Evolutionary conservation across 2,797 vertebrate genomes (phyloP), one percentile per base, ranked within the genome.

Genomic region (Falco cherrug): DNA sequence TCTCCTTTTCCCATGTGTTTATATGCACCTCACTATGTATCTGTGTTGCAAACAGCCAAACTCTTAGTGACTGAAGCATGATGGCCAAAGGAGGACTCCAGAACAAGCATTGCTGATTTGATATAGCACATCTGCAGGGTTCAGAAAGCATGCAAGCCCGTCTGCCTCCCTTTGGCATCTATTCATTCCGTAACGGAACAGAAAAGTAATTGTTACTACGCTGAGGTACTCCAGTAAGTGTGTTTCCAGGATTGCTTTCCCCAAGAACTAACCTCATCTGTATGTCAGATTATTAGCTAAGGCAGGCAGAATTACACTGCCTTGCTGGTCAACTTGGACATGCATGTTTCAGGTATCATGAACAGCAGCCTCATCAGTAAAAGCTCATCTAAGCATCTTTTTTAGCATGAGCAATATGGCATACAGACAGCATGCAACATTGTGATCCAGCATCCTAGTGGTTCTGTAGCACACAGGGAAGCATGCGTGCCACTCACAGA

Each of bases 211-310:
- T 69, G 39, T 74, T 71, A 51, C 41, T 74, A 31, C 51, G 59
- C 7, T 10, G 21, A 77, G 60, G 73, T n/a, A 59, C 63, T 87
- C 48, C 59, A 56, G 61, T 67, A 90, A 91, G 53, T 71, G 25
- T 0, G 0, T 83, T 94, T 91, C 61, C 68, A 88, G 84, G 70
- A 78, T 35, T 90, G 43, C 67, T 79, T 87, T 93, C 64, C 84
- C 43, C 35, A 39, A 53, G 68, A 95, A 70, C 63, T 93, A 71
- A 87, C 89, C n/a, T 61, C 61, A 51, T 41, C 26, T 74, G n/a
- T 82, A 77, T 48, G 47, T 71, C 74, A 95, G 61, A 25, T 75
- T 81, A 89, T 33, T 57, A 82, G 47, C 10, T 11, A 53, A 83
- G 47, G 54, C 87, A 91, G 54, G 45, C 47, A 88, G 60, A 92